phyloP scores from a whole-genome alignment of 2,113 vertebrate genomes.

The Myrmophylax atrothorax region DNA sequence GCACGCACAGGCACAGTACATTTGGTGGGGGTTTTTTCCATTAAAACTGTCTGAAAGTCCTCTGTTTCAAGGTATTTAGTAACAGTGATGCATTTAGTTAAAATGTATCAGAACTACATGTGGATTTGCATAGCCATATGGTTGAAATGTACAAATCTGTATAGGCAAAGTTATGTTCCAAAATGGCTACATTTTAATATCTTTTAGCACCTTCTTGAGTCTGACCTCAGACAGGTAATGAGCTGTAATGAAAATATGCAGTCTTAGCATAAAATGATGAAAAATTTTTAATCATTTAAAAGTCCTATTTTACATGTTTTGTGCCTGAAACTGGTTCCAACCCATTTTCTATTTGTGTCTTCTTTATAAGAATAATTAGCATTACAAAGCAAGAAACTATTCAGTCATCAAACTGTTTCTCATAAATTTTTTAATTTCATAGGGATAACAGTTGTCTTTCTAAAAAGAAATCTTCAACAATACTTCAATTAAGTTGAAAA shows the following conservation, averaged over 20 bases:
- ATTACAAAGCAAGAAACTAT: constrained; percentile 23
- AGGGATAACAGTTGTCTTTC: not conserved
- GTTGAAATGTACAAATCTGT: not conserved
- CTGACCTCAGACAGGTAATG: not conserved
- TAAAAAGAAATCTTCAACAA: constrained; percentile 26
- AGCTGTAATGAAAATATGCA: not conserved
- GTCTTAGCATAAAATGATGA: not conserved
- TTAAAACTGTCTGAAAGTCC: not conserved
- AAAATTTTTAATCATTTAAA: not conserved
- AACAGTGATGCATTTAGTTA: not conserved
- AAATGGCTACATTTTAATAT: not conserved
- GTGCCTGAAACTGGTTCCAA: not conserved
- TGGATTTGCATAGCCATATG: not conserved
- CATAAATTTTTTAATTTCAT: constrained; percentile 37
- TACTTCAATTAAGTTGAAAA: constrained; percentile 28
- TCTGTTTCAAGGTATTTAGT: not conserved
- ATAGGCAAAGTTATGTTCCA: not conserved
- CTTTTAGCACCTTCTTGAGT: not conserved
- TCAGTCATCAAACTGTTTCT: constrained; percentile 27
- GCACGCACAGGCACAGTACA: not conserved
- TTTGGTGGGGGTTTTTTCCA: rapidly evolving
- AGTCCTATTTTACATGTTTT: not conserved
- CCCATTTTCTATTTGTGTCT: not conserved
- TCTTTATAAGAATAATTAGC: constrained; percentile 32
- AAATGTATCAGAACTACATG: not conserved